Percentiles rank a stretch among this genome's conserved stretches.
phyloP scores from a whole-genome alignment of 2,888 invertebrate genomes.

The Sericinus montela region DNA sequence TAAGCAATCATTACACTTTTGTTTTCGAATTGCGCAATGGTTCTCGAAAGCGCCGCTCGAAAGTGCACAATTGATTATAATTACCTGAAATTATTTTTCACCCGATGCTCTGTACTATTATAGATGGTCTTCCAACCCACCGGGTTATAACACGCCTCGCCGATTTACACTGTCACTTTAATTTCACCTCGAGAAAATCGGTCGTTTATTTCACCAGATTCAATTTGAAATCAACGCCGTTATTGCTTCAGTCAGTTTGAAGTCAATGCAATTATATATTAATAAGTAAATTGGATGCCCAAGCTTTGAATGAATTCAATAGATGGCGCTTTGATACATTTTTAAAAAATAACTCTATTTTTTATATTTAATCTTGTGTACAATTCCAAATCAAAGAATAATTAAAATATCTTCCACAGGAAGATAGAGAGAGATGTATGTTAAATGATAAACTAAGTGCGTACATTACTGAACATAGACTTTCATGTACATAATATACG shows the following conservation, averaged over 20 bases:
- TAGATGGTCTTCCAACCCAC: constrained; percentile 12
- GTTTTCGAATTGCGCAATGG: constrained; percentile 32
- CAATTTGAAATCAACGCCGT: constrained; percentile 24
- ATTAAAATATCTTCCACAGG: no score
- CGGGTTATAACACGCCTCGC: constrained; percentile 10
- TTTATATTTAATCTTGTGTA: no score
- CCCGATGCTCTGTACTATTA: constrained; percentile 40
- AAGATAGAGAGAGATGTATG: no score
- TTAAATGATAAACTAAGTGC: no score
- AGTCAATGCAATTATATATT: no score
- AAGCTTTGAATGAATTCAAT: no score
- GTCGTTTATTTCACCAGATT: constrained; percentile 22
- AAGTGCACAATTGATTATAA: constrained; percentile 39
- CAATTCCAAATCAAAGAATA: no score
- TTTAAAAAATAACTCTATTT: no score
- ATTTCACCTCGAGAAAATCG: constrained; percentile 21
- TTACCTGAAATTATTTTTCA: constrained; percentile 37
- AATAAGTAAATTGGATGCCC: no score
- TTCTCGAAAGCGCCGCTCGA: constrained; percentile 33
- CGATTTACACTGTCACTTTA: constrained; percentile 4
- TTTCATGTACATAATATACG: no score
- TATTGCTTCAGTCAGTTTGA: constrained; percentile 11
- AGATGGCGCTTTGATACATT: no score
- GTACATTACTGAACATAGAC: no score
- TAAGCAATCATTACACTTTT: constrained; percentile 27